Base-by-base conservation (phyloP, 2,888 invertebrate genomes). In the Mythimna ferrago region DNA sequence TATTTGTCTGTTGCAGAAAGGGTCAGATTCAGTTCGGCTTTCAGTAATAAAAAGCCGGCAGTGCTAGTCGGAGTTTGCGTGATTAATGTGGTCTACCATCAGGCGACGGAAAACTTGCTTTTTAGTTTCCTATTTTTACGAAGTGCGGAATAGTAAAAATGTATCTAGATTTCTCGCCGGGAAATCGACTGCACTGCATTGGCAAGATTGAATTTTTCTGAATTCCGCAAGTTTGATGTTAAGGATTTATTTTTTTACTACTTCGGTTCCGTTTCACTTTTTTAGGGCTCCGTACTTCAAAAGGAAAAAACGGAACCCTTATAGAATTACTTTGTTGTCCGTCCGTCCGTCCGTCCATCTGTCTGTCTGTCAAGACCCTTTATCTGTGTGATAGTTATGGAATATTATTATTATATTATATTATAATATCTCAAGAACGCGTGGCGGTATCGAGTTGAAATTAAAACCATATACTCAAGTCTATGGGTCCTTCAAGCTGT, bases 61-160 rank as follows among this genome's bases (percentile, higher is more conserved):
- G 60, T 61, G 69, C 54, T 71, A 65, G 71, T 69, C 57, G 66
- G 70, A 82, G 71, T 82, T 79, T 53, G 41, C 69, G 69, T 81
- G 79, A 81, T 81, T 82, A 74, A 82, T 72, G 74, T 61, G 19
- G 60, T 66, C 26, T 62, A 66, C 62, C 78, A 66, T 58, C 57
- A 73, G 70, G 82, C 78, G 73, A 82, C 79, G 61, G 44, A 38
- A 60, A 66, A 64, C 16, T 76, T 32, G 51, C 58, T 53, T 78
- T 80, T 68, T 67, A 66, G 58, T 48, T 57, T 62, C 41, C 65
- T 68, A 82, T 82, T 74, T 81, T 66, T 66, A 53, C 44, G 35
- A 78, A 71, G 62, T 71, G 54, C 19, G n/a, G 44, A 68, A 73
- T 60, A 60, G 32, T 60, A 61, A 82, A 80, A 80, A 72, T 77